Percentiles rank a stretch among this genome's conserved stretches.
Conservation (phyloP, 2,113 vertebrate species). For the Psophia crepitans region DNA sequence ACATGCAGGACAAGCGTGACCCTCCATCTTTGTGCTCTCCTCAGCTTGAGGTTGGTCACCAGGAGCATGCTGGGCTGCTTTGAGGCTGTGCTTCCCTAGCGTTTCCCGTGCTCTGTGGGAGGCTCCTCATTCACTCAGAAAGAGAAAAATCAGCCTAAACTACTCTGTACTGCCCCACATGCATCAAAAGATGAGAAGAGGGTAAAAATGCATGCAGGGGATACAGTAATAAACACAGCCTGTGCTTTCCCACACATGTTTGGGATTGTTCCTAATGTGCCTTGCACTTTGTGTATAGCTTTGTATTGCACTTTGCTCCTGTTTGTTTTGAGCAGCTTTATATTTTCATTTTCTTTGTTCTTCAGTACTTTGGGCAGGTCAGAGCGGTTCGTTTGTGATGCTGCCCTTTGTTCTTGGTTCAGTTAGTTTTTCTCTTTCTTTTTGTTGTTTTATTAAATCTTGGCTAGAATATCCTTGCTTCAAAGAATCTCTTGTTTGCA, state of each 20-base stretch:
- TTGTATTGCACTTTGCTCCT: background rate
- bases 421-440: background rate
- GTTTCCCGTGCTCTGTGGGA: background rate
- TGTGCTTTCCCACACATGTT: background rate
- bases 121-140: background rate
- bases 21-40: background rate
- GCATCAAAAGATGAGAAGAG: background rate
- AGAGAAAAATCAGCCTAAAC: background rate
- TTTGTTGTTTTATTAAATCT: conserved; percentile 50
- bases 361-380: background rate
- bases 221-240: background rate
- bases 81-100: background rate
- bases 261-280: background rate
- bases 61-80: background rate
- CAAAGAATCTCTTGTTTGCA: conserved; percentile 1
- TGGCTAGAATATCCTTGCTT: background rate
- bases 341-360: conserved; percentile 38
- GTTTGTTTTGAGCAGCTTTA: conserved; percentile 20
- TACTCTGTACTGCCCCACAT: background rate
- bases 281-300: background rate
- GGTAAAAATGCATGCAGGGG: background rate
- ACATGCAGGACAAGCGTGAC: background rate
- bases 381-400: background rate
- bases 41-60: background rate
- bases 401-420: conserved; percentile 23